Conservation (phyloP, 2,797 vertebrate species). For the Platalea minor region DNA sequence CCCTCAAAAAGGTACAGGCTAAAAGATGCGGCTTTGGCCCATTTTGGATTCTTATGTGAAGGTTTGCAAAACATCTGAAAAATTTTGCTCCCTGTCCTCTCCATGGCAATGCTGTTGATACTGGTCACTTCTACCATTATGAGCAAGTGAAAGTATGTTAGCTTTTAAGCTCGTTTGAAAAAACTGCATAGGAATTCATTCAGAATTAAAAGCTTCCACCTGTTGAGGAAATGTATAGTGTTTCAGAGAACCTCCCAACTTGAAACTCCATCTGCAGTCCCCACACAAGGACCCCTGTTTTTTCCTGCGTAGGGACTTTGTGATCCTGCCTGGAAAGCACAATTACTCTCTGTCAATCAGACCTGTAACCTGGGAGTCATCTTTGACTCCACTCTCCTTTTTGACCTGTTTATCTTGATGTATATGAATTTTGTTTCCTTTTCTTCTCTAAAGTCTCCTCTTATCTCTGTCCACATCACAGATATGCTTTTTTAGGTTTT, state of each 20-base stretch:
- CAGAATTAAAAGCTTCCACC: slow-evolving; percentile 5
- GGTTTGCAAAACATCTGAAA: not conserved
- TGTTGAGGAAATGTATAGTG: slow-evolving; percentile 10
- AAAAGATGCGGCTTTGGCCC: not conserved
- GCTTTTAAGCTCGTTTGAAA: not conserved
- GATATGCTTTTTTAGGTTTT: not conserved
- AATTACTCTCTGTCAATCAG: not conserved
- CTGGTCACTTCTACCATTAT: not conserved
- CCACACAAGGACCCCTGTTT: slow-evolving; percentile 17
- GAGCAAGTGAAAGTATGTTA: not conserved
- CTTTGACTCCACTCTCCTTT: not conserved
- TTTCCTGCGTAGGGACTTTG: not conserved
- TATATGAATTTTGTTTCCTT: slow-evolving; percentile 28
- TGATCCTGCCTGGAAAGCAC: not conserved
- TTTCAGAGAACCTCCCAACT: not conserved
- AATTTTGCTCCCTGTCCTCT: not conserved
- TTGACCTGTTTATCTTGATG: not conserved
- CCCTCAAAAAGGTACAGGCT: not conserved
- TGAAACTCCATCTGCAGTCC: slow-evolving; percentile 24
- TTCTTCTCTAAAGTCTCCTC: slow-evolving; percentile 7
- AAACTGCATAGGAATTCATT: not conserved
- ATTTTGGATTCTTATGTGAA: not conserved
- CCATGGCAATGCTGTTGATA: not conserved
- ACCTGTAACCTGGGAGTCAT: not conserved
- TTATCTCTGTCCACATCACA: not conserved